Percentiles rank a stretch among this genome's conserved stretches.
Conservation (phyloP, 1,140 invertebrate genomes). For the Pentalonia nigronervosa region DNA sequence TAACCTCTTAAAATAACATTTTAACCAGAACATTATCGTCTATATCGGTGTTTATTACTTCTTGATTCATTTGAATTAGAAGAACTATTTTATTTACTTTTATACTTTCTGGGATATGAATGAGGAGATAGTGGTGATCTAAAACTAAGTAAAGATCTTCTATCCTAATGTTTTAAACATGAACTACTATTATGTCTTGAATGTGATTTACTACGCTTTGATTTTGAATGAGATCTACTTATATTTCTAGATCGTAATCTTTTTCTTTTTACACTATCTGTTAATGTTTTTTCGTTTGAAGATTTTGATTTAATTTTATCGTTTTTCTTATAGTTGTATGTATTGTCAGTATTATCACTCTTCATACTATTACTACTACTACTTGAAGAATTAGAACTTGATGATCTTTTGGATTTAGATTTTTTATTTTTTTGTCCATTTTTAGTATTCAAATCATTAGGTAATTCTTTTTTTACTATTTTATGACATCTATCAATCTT, state of each 20-base stretch:
- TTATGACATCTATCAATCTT: not conserved
- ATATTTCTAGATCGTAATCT: constrained; percentile 8
- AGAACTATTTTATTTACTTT: constrained; percentile 41
- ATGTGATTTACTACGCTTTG: constrained; percentile 41
- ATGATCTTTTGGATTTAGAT: constrained; percentile 18
- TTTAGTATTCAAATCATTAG: not conserved
- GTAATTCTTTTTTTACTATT: constrained; percentile 2
- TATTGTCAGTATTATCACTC: constrained; percentile 6
- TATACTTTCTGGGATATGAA: constrained; percentile 19
- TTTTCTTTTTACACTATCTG: not conserved
- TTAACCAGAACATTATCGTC: not conserved
- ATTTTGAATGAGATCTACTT: constrained; percentile 18
- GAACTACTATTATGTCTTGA: constrained; percentile 11
- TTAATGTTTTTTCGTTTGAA: not conserved
- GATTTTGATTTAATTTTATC: constrained; percentile 16
- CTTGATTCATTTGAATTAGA: constrained; percentile 41
- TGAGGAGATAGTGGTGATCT: constrained; percentile 3
- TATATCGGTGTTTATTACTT: constrained; percentile 22
- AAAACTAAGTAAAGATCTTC: constrained; percentile 32
- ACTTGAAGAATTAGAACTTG: constrained; percentile 36
- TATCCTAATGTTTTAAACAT: constrained; percentile 19
- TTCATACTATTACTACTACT: constrained; percentile 23
- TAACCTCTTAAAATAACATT: not conserved
- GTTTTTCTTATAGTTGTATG: constrained; percentile 32
- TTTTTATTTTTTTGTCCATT: constrained; percentile 32